These are phyloP conservation scores for Thymelicus acteon DNA, from an alignment of 2,888 invertebrate species.

Conservation along the genomic window DNA sequence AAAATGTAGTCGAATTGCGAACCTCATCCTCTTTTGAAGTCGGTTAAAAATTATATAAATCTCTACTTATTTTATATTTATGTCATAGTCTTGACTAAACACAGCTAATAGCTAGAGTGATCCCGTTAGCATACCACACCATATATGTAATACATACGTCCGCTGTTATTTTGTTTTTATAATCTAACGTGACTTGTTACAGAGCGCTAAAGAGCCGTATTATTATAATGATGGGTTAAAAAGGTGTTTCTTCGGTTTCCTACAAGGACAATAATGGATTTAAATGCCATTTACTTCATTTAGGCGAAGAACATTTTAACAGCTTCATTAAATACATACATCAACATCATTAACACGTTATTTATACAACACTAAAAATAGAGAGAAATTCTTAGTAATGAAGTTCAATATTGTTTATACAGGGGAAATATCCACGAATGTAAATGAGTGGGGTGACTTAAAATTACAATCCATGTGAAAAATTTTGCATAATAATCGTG, in stretches of 20 bases:
- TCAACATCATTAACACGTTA: too few species aligned
- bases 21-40: too few species aligned
- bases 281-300: background rate
- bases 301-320: background rate
- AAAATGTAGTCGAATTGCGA: too few species aligned
- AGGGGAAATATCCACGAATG: too few species aligned
- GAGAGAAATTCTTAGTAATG: too few species aligned
- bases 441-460: too few species aligned
- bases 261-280: background rate
- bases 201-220: background rate
- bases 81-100: constrained; percentile 22
- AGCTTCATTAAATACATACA: background rate
- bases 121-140: constrained; percentile 29
- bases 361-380: too few species aligned
- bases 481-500: too few species aligned
- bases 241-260: background rate
- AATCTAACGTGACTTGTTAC: constrained; percentile 5
- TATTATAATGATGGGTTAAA: background rate
- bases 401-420: too few species aligned
- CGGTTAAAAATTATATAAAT: too few species aligned
- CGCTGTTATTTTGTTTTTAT: constrained; percentile 25
- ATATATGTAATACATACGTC: constrained; percentile 22
- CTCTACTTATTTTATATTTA: too few species aligned
- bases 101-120: constrained; percentile 35
- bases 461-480: too few species aligned